Evolutionary conservation across 1,140 invertebrate species (phyloP).

Genomic region (Gonatopus flavifemur): DNA sequence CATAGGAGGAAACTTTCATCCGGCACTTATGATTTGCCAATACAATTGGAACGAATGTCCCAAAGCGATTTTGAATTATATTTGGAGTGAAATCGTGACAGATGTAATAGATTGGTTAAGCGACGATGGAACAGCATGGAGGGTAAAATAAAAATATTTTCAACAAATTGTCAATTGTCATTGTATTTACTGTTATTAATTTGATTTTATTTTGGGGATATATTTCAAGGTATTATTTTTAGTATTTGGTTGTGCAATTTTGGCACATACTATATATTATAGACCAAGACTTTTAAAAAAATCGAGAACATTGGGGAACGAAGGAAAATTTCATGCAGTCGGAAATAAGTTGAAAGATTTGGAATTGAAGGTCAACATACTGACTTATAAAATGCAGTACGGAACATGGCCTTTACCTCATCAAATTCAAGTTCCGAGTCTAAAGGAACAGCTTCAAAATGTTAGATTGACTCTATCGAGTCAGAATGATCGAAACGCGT

Average conservation of each 20-base stretch:
- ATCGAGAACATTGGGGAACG: too few relatives aligned
- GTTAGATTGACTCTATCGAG: conserved; percentile 28
- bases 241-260: conserved; percentile 21
- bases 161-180: neutral
- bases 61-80: conserved; percentile 34
- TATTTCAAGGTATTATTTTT: conserved; percentile 30
- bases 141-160: conserved; percentile 25
- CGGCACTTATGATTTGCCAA: conserved; percentile 36
- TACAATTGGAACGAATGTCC: conserved; percentile 41
- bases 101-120: conserved; percentile 45
- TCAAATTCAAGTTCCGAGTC: conserved; percentile 26
- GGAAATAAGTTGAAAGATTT: conserved; percentile 40
- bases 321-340: conserved; percentile 29
- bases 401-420: conserved; percentile 40
- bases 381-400: conserved; percentile 48
- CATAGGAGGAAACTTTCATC: conserved; percentile 44
- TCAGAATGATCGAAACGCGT: conserved; percentile 25
- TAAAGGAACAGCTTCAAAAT: conserved; percentile 22
- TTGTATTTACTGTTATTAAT: too few relatives aligned
- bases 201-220: neutral
- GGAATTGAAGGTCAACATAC: conserved; percentile 43
- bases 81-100: conserved; percentile 47
- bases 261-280: conserved; percentile 28
- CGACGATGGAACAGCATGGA: conserved; percentile 36
- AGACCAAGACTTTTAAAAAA: conserved; percentile 18